phyloP scores from a whole-genome alignment of 2,113 vertebrate species.

The Sylvia atricapilla region DNA sequence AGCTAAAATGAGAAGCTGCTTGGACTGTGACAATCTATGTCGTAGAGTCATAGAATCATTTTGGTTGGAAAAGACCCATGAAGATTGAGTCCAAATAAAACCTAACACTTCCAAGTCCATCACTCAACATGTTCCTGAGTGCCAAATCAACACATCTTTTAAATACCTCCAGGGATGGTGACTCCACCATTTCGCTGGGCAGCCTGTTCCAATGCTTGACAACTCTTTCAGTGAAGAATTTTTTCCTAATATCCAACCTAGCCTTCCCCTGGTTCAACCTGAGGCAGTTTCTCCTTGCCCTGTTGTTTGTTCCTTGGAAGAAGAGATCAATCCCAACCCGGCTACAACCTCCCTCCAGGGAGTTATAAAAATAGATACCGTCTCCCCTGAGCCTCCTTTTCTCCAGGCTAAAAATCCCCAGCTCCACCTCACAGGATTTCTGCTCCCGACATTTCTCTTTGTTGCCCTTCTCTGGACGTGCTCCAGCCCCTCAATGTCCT shows the following conservation, averaged over 20 bases:
- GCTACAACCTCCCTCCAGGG: not conserved
- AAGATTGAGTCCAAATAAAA: not conserved
- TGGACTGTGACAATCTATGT: not conserved
- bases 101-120: not conserved
- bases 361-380: not conserved
- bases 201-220: not conserved
- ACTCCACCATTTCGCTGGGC: not conserved
- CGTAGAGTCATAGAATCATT: not conserved
- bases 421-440: accelerated
- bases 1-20: not conserved
- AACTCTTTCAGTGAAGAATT: not conserved
- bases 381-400: not conserved
- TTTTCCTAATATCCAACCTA: not conserved
- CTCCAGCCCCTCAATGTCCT: not conserved
- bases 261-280: not conserved
- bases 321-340: not conserved
- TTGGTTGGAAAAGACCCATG: not conserved
- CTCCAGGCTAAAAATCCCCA: not conserved
- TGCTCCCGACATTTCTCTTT: not conserved
- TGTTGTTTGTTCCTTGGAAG: not conserved
- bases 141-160: not conserved
- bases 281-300: not conserved
- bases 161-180: not conserved
- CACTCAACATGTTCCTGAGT: not conserved
- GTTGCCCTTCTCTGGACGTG: not conserved